Base-by-base conservation (phyloP, 2,888 invertebrate species). In the Neoascia interrupta region DNA sequence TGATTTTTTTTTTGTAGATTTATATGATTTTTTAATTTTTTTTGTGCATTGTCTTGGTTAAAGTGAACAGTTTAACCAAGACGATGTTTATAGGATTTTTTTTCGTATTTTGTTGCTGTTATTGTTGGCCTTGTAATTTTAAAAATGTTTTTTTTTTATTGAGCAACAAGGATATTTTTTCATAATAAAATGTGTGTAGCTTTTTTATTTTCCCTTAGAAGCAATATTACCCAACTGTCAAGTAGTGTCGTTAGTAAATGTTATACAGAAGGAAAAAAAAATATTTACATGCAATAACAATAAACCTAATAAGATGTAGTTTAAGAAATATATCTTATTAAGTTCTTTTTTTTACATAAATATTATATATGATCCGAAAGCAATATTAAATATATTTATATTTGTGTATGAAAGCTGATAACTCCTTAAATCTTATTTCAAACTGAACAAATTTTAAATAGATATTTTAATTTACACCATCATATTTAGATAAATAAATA, bases 401-500 rank as follows among this genome's bases (percentile, higher is more conserved):
- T 51, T 54, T 61, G 51, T 66, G 54, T 68, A 47, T 37, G 60
- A 68, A 68, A 68, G 74, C 74, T 68, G 74, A 74, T 60, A 68
- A 53, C 45, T 53, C 61, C 45, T 6, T 37, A 39, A 18, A 23
- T 49, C n/a, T 54, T 47, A 39, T 39, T 21, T 34, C 34, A 16
- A n/a, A 13, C 5, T 28, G 16, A 36, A 45, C 37, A 45, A 1
- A 54, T 45, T 2, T 26, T 26, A 64, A 54, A 34, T 23, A 15
- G 0, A 26, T 49, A 18, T 16, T 63, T 81, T 81, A 81, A 81
- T 81, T 81, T 81, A 81, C 81, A 81, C 81, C 81, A 81, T 81
- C 81, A 81, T 81, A 47, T 18, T 37, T 39, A 54, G 36, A 19
- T 54, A 74, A 63, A 60, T 70, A 61, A 39, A 11, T 56, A 28